Evolutionary conservation across 1,140 invertebrate genomes (phyloP), one percentile per base, ranked within the genome.

Genomic region (Thalassaphorura encarpata): DNA sequence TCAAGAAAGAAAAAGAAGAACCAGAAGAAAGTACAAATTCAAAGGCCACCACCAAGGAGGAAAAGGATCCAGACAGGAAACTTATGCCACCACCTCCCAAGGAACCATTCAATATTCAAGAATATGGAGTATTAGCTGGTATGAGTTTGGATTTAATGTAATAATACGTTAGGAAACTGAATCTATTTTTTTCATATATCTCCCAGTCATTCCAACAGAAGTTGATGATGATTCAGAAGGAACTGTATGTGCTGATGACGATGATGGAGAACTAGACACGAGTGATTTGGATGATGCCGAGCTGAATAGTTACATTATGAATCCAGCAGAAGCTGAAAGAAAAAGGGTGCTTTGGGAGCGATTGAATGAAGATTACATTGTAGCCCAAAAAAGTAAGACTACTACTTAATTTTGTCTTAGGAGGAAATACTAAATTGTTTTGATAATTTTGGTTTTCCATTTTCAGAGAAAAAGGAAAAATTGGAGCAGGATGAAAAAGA

Each of bases 241-340:
- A 54, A n/a, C 11, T n/a, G n/a, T 36, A 11, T n/a, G n/a, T n/a
- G n/a, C n/a, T n/a, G 41, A 63, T 46, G 66, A 70, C 18, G 73
- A 72, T 1, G 64, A 67, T 61, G 82, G 83, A 2, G 85, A 88
- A 66, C 72, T 94, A n/a, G 76, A 84, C 66, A 72, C 91, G 5
- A 80, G 81, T 46, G 89, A 83, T 45, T 78, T 93, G 24, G 89
- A 93, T 66, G 88, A 94, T 66, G 80, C 83, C 23, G 93, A 97
- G 75, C 75, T 97, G 15, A 83, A 90, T 68, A 80, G 79, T 46
- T 87, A 94, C 65, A 87, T 97, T 40, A 82, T 97, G 75, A 82
- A 78, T 1, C 82, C 85, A 23, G 76, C 82, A 54, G 92, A 96
- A 72, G 78, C 83, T 2, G 70, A 78, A 47, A 76, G 80, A 28